Base-by-base conservation (phyloP, 2,888 invertebrate species). In the Callinectes sapidus region DNA sequence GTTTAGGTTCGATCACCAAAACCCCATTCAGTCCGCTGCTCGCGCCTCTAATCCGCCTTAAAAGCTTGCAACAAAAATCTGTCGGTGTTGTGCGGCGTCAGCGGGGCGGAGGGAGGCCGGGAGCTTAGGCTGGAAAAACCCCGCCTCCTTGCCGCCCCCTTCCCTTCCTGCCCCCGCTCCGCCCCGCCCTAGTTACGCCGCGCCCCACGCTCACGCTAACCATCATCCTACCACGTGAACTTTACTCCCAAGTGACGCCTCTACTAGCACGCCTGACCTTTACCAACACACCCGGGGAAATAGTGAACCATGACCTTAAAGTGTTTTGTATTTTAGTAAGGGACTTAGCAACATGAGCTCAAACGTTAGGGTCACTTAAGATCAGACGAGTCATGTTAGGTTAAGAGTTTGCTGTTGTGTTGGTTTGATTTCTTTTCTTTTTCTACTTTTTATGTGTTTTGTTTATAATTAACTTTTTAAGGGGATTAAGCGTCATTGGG, bases 31-130 rank as follows among this genome's bases (percentile, higher is more conserved):
- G 81, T 14, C 81, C 81, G 81, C 81, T 81, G 81, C 81, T 81
- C 81, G 81, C 81, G 81, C 81, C 35, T 81, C 81, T 81, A 81
- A 81, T 81, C 81, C 81, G 81, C 81, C 81, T 81, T 81, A 81
- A 35, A 81, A 81, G 81, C 81, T 81, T 81, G 81, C 81, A 81
- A 81, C 81, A 35, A 81, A 81, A 81, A 81, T 81, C 35, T 81
- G 81, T 81, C 81, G 32, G 81, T 81, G 81, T 81, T 81, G 81
- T 35, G 35, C 81, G 81, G 81, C 81, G 81, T 81, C 81, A 81
- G 81, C 81, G 81, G 81, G 81, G 81, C 81, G 81, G 35, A 32
- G 81, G 81, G 81, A 71, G 35, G 32, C 81, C 81, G 35, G 35
- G 35, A 35, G 35, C 35, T 81, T 35, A 81, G 81, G 5, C 35